phyloP scores from a whole-genome alignment of 2,888 invertebrate species.

The Protodeltote pygarga region DNA sequence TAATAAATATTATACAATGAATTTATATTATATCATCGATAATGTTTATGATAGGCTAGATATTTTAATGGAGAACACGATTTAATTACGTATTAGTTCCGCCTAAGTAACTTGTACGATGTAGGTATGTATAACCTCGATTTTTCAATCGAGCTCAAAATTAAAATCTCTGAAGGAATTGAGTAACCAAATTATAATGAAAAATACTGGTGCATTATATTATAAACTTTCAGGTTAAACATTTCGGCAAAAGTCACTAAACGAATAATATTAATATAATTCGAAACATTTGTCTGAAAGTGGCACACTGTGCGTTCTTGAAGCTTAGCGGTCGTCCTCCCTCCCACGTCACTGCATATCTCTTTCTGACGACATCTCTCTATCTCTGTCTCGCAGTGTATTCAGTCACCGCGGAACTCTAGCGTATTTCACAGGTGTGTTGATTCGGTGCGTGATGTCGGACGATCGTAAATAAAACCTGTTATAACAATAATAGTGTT shows the following conservation, averaged over 20 bases:
- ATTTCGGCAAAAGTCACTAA: constrained; percentile 30
- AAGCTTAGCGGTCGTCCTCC: constrained; percentile 79
- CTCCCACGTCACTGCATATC: constrained; percentile 73
- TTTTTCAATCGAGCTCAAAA: no score
- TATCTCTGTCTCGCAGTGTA: constrained; percentile 73
- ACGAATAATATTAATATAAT: constrained; percentile 34
- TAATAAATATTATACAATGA: no score
- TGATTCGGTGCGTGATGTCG: constrained; percentile 52
- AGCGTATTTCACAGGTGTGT: constrained; percentile 75
- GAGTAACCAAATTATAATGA: not conserved
- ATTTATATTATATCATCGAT: no score
- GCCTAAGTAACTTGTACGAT: no score
- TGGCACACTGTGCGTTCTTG: constrained; percentile 75
- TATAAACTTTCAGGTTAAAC: constrained; percentile 12
- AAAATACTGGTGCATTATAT: constrained; percentile 9
- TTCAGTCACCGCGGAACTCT: constrained; percentile 80
- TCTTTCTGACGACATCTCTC: constrained; percentile 73
- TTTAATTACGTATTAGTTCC: no score
- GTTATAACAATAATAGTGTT: constrained; percentile 56
- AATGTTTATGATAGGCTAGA: no score
- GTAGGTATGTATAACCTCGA: no score
- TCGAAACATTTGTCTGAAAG: constrained; percentile 55
- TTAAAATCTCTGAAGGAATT: no score
- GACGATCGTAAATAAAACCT: constrained; percentile 74
- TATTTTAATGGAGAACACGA: no score